These are phyloP conservation scores for Apis mellifera DNA, from an alignment of 1,140 invertebrate species.

Conservation along the genomic window Amel_HAv3.1 CM009938.2:6025001-6025500, in stretches of 20 bases:
- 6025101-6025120: too few species aligned
- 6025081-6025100: too few species aligned
- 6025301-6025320: constrained; percentile 33
- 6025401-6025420: constrained; percentile 49
- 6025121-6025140: too few species aligned
- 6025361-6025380: constrained; percentile 52
- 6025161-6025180: too few species aligned
- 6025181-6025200: neutral
- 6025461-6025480: constrained; percentile 17
- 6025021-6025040: too few species aligned
- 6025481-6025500: neutral
- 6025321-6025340: constrained; percentile 45
- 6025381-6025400: constrained; percentile 50
- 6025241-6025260: constrained; percentile 6
- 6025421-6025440: constrained; percentile 1
- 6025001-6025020: too few species aligned
- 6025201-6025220: neutral
- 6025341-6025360: constrained; percentile 35
- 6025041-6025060: too few species aligned
- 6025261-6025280: constrained; percentile 12
- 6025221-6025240: constrained; percentile 25
- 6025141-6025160: neutral
- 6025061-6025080: too few species aligned
- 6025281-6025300: constrained; percentile 30
- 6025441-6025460: constrained; percentile 24